Percentiles rank a stretch among this genome's conserved stretches.
These are phyloP conservation scores for Donacobius atricapilla DNA, from an alignment of 2,113 vertebrate species.

Conservation along the genomic window DNA sequence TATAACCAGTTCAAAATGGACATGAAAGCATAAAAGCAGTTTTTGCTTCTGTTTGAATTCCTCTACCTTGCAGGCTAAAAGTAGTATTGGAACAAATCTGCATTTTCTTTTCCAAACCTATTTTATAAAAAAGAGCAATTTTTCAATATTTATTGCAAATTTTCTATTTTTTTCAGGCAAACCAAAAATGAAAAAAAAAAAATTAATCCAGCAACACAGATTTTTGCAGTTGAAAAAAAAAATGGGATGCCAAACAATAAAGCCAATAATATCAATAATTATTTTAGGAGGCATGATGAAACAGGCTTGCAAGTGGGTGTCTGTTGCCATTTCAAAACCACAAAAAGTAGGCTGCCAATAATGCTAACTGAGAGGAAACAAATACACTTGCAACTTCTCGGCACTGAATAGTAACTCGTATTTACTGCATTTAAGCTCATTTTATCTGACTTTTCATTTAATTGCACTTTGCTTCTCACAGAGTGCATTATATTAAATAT, in stretches of 20 bases:
- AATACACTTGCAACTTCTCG: neutral
- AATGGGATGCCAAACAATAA: neutral
- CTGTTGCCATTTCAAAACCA: constrained; percentile 45
- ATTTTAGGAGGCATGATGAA: constrained; percentile 26
- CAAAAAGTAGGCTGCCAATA: neutral
- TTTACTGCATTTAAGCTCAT: constrained; percentile 43
- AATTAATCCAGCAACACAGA: neutral
- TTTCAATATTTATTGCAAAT: neutral
- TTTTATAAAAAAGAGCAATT: neutral
- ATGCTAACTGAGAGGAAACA: neutral
- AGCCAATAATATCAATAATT: constrained; percentile 24
- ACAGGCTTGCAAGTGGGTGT: constrained; percentile 23
- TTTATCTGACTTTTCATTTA: constrained; percentile 67
- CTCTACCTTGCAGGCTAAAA: neutral
- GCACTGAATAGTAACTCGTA: constrained; percentile 11
- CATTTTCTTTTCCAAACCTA: neutral
- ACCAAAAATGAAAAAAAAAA: neutral
- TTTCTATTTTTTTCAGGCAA: neutral
- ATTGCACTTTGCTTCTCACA: constrained; percentile 48
- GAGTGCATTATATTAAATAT: constrained; percentile 62
- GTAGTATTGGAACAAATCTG: neutral
- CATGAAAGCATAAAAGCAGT: neutral
- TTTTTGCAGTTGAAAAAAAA: neutral
- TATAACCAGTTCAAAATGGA: neutral
- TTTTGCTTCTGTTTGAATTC: neutral